These are phyloP conservation scores for Trichosurus vulpecula DNA, from an alignment of 2,797 vertebrate genomes.

Conservation along the genomic window DNA sequence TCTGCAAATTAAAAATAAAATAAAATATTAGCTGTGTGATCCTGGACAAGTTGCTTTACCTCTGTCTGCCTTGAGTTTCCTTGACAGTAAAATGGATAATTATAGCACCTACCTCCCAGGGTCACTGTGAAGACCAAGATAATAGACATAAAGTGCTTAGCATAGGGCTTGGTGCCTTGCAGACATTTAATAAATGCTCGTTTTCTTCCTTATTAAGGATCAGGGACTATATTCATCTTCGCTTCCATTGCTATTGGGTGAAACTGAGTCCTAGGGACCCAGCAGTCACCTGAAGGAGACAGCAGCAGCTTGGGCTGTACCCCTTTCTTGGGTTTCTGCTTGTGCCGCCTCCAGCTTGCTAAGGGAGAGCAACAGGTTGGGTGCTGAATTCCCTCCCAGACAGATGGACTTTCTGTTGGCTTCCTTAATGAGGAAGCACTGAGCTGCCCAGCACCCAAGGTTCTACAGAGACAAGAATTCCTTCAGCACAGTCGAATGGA, in stretches of 20 bases:
- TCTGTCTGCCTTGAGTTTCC: not conserved
- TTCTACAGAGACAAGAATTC: not conserved
- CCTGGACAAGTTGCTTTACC: not conserved
- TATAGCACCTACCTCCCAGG: too few species aligned
- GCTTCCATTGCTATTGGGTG: not conserved
- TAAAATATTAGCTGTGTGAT: not conserved
- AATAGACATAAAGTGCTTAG: not conserved
- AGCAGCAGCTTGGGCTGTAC: not conserved
- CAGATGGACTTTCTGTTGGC: not conserved
- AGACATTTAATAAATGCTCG: not conserved
- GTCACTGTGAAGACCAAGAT: too few species aligned
- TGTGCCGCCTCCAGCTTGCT: not conserved
- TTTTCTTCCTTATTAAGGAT: not conserved
- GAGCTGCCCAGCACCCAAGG: not conserved
- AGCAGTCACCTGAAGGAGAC: not conserved
- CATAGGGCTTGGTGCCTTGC: too few species aligned
- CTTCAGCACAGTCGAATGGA: not conserved
- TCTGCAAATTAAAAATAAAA: not conserved
- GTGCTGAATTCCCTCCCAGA: not conserved
- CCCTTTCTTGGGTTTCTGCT: not conserved
- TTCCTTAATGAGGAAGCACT: not conserved
- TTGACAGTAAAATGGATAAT: not conserved
- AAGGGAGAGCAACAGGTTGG: not conserved
- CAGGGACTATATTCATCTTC: not conserved
- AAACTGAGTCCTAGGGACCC: not conserved